These are phyloP conservation scores for Entelurus aequoreus DNA, from an alignment of 2,113 vertebrate genomes.

Conservation along the genomic window DNA sequence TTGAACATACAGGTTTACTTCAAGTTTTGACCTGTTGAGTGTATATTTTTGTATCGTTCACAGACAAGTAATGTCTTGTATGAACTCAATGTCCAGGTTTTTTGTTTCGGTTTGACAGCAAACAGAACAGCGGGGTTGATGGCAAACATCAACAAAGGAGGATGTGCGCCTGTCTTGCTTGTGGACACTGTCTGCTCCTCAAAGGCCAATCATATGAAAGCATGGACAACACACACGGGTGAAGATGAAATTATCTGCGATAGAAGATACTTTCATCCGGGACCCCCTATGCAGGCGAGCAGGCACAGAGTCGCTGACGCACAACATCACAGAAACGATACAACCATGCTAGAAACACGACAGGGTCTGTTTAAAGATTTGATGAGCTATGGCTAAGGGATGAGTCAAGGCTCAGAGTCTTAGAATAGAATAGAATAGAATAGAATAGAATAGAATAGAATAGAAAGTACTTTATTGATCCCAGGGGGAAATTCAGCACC, in stretches of 20 bases:
- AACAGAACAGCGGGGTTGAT: conserved; percentile 14
- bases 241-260: conserved; percentile 43
- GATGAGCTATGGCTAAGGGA: conserved; percentile 4
- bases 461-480: no score
- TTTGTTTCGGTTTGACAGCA: conserved; percentile 9
- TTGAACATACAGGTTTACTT: no score
- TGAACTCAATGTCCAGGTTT: background rate
- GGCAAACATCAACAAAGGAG: conserved; percentile 23
- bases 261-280: conserved; percentile 33
- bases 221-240: conserved; percentile 27
- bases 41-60: no score
- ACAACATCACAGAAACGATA: conserved; percentile 34
- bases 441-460: no score
- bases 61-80: background rate
- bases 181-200: conserved; percentile 19
- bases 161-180: conserved; percentile 9
- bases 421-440: no score
- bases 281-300: conserved; percentile 7
- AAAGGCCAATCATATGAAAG: conserved; percentile 15
- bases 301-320: conserved; percentile 27
- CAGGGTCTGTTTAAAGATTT: conserved; percentile 16
- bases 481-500: no score
- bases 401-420: background rate
- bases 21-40: no score
- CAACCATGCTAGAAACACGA: conserved; percentile 11